Base-by-base conservation (phyloP, 2,113 vertebrate species). In the Sclerurus mexicanus region DNA sequence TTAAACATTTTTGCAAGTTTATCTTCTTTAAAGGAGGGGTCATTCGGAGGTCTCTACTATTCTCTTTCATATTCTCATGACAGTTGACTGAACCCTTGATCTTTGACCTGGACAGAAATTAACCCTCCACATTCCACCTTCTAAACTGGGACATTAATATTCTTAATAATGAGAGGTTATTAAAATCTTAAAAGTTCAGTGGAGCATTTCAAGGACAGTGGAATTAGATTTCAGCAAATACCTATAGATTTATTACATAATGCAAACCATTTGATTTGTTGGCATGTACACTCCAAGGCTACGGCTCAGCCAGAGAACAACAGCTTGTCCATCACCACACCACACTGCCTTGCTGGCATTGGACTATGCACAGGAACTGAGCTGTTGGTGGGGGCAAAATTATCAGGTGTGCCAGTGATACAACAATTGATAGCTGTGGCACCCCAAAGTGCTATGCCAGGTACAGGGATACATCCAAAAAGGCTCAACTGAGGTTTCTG, bases 31-130 rank as follows among this genome's bases (percentile, higher is more conserved):
- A 69, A 86, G 37, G 46, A n/a, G 73, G 73, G 85, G 95, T 92
- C 95, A 94, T 62, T 86, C 76, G 64, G 69, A 96, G 95, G 90
- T 93, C 92, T 90, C 76, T 78, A 18, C 55, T 59, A 30, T 72
- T 80, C 86, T 90, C 93, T 91, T 96, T 96, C 82, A 85, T 80
- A 96, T 94, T 97, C 94, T 97, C 94, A 71, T 98, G 98, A 98
- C 98, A 98, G 98, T 97, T 98, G 97, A 97, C 81, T 98, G 98
- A 99, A 98, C 97, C 96, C 87, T 74, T 95, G 97, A 98, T 98
- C 98, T 98, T 94, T 98, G 98, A 98, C 98, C 98, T 97, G 85
- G 92, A 73, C 10, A 93, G 92, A 91, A 91, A 94, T 96, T 97
- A 98, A 96, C 93, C 90, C 91, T 81, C 66, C 53, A 63, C 42